Evolutionary conservation across 2,113 vertebrate genomes (phyloP).

Genomic region (Hemibagrus wyckioides): DNA sequence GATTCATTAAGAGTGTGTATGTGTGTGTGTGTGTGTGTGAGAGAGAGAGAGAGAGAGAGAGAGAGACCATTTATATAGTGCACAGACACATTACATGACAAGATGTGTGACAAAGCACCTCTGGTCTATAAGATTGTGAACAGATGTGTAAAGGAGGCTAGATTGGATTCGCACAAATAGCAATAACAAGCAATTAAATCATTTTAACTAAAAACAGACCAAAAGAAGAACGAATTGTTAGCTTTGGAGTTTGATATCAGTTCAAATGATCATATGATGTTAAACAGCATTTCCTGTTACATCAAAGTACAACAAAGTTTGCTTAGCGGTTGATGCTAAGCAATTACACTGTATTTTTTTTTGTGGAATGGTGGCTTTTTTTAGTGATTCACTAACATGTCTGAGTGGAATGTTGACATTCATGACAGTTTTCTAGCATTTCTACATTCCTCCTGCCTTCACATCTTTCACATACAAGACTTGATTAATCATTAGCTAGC

Average conservation of each 20-base stretch:
- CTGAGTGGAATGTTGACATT: background rate
- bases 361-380: background rate
- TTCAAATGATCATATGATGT: background rate
- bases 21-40: slow-evolving; percentile 26
- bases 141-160: slow-evolving; percentile 16
- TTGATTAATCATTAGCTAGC: background rate
- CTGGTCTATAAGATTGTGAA: background rate
- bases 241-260: background rate
- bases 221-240: background rate
- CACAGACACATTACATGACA: background rate
- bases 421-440: background rate
- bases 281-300: background rate
- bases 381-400: background rate
- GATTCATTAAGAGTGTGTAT: slow-evolving; percentile 50
- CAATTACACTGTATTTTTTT: background rate
- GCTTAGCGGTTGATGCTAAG: background rate
- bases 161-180: background rate
- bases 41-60: background rate
- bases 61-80: background rate
- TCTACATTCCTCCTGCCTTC: background rate
- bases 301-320: background rate
- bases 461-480: background rate
- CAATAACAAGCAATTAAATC: background rate
- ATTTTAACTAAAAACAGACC: background rate
- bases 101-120: slow-evolving; percentile 13